These are phyloP conservation scores for Leptodactylus fuscus DNA, from an alignment of 2,113 vertebrate species.

Conservation along the genomic window DNA sequence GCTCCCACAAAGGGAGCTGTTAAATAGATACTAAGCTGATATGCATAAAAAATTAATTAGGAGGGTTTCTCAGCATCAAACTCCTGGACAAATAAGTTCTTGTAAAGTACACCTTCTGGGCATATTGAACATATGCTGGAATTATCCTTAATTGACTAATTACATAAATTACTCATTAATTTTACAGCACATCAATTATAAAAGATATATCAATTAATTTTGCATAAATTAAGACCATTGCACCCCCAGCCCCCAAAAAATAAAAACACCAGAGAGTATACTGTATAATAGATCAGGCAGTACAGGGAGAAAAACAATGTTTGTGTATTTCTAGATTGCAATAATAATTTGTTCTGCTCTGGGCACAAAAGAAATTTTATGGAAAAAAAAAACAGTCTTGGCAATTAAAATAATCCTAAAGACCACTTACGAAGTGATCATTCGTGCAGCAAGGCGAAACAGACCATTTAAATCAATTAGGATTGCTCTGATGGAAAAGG, in stretches of 20 bases:
- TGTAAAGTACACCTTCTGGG: constrained; percentile 99
- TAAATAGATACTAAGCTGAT: constrained; percentile 99
- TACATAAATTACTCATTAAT: constrained; percentile 99
- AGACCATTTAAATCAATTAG: constrained; percentile 99
- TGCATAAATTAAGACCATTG: constrained; percentile 98
- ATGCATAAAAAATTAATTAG: constrained; percentile 99
- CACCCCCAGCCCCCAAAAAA: constrained; percentile 61
- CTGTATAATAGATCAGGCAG: constrained; percentile 86
- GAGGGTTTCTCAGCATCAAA: constrained; percentile 94
- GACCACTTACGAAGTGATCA: constrained; percentile 98
- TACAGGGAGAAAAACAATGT: constrained; percentile 89
- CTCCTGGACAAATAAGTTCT: constrained; percentile 99
- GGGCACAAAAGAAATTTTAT: constrained; percentile 92
- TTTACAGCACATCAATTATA: constrained; percentile 99
- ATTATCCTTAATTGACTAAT: constrained; percentile 99
- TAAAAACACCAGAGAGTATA: constrained; percentile 84
- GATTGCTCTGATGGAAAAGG: constrained; percentile 92
- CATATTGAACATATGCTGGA: constrained; percentile 99
- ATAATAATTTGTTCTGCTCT: constrained; percentile 99
- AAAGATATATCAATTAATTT: constrained; percentile 99
- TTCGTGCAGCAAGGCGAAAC: constrained; percentile 93
- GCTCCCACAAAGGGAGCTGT: constrained; percentile 99
- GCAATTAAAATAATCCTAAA: constrained; percentile 99
- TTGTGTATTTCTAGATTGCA: constrained; percentile 97
- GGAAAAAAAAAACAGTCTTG: constrained; percentile 79